phyloP scores from a whole-genome alignment of 2,113 vertebrate genomes.

The Larimichthys crocea region DNA sequence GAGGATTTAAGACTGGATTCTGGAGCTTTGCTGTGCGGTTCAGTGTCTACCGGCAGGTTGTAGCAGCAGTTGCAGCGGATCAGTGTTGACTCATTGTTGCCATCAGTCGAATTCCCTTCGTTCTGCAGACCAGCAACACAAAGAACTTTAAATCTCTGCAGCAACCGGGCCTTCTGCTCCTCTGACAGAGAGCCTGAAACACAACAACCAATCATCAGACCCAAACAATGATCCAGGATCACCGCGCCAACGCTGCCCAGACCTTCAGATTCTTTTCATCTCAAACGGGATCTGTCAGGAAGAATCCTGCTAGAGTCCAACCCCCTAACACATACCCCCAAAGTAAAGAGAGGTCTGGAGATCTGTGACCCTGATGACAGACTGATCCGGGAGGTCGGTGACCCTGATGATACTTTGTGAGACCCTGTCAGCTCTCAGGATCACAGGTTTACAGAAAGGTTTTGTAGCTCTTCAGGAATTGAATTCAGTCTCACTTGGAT shows the following conservation, averaged over 20 bases:
- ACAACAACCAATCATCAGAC: not conserved
- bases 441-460: too few species aligned
- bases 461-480: too few species aligned
- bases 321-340: too few species aligned
- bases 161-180: slow-evolving; percentile 91
- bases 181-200: slow-evolving; percentile 75
- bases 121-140: slow-evolving; percentile 90
- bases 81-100: slow-evolving; percentile 86
- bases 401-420: too few species aligned
- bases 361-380: too few species aligned
- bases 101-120: slow-evolving; percentile 89
- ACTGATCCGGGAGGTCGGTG: too few species aligned
- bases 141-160: slow-evolving; percentile 94
- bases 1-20: not conserved
- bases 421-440: too few species aligned
- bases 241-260: too few species aligned
- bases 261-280: not conserved
- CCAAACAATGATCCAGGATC: not conserved
- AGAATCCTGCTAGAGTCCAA: not conserved
- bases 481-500: too few species aligned
- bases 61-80: slow-evolving; percentile 96
- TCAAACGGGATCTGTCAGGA: not conserved
- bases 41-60: slow-evolving; percentile 89
- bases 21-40: not conserved
- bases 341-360: too few species aligned